Percentiles rank a stretch among this genome's conserved stretches.
phyloP scores from a whole-genome alignment of 2,888 invertebrate genomes.

The Plusia festucae region DNA sequence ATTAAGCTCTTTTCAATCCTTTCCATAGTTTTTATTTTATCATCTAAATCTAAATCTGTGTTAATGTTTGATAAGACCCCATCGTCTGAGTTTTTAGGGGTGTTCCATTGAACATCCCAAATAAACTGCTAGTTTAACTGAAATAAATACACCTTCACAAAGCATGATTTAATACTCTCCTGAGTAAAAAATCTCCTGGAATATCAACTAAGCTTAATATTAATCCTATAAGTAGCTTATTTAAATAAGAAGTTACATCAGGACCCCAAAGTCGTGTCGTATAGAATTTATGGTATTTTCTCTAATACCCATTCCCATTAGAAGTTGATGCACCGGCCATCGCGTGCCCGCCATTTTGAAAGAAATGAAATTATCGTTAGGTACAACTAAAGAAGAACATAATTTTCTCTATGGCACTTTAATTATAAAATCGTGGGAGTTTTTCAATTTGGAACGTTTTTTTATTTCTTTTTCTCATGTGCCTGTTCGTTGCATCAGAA shows the following conservation, averaged over 20 bases:
- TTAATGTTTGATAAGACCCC: not conserved
- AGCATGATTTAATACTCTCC: not conserved
- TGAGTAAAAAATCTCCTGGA: not conserved
- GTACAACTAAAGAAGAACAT: slow-evolving; percentile 33
- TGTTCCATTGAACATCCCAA: no score
- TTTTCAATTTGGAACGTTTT: slow-evolving; percentile 8
- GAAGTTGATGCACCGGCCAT: slow-evolving; percentile 15
- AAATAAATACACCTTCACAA: not conserved
- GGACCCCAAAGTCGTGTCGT: slow-evolving; percentile 24
- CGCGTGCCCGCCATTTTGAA: slow-evolving; percentile 31
- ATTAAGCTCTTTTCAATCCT: no score
- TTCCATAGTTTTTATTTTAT: no score
- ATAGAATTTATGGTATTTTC: slow-evolving; percentile 50
- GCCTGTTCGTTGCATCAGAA: slow-evolving; percentile 16
- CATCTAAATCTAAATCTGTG: no score
- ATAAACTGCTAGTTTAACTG: not conserved
- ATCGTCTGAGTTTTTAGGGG: no score
- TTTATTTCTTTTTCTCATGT: slow-evolving; percentile 11
- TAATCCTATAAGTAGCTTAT: slow-evolving; percentile 37
- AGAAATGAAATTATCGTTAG: slow-evolving; percentile 41
- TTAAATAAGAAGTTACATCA: slow-evolving; percentile 33
- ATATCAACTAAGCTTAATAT: not conserved
- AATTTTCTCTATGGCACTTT: slow-evolving; percentile 29
- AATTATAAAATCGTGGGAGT: slow-evolving; percentile 25
- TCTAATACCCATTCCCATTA: slow-evolving; percentile 48